A percentile compares a stretch with the other conserved stretches of the same genome.
Evolutionary conservation across 2,113 vertebrate genomes (phyloP).

Genomic region (Colistium nudipinnis): DNA sequence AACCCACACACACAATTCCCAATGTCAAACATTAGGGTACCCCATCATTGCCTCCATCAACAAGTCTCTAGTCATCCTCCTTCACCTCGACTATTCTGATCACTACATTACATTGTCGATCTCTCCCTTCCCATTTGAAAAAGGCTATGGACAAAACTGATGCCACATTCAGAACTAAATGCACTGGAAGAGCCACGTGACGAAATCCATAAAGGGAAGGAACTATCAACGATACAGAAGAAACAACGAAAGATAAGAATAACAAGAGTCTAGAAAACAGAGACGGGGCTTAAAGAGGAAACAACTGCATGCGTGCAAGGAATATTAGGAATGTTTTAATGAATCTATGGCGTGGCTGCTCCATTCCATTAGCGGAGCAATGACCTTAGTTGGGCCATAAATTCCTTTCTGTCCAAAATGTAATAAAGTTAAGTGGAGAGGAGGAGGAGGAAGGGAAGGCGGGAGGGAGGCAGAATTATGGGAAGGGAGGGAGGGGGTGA

Average conservation of each 20-base stretch:
- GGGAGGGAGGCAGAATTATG: conserved; percentile 44
- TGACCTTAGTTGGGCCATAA: conserved; percentile 84
- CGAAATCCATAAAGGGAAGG: conserved; percentile 73
- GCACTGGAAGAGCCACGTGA: conserved; percentile 78
- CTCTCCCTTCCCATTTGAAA: conserved; percentile 63
- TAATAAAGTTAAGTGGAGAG: conserved; percentile 87
- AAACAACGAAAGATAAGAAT: conserved; percentile 17
- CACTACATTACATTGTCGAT: conserved; percentile 84
- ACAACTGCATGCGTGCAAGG: conserved; percentile 72
- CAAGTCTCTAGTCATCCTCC: conserved; percentile 48
- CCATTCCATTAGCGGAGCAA: conserved; percentile 88
- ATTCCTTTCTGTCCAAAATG: conserved; percentile 84
- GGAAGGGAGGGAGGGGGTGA: conserved; percentile 46
- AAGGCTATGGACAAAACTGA: neutral
- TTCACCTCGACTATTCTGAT: conserved; percentile 83
- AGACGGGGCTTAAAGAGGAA: conserved; percentile 73
- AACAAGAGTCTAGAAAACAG: conserved; percentile 21
- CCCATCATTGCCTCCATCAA: conserved; percentile 47
- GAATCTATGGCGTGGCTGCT: conserved; percentile 85
- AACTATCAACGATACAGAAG: conserved; percentile 67
- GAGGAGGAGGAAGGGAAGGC: conserved; percentile 58
- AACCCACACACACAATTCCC: conserved; percentile 40
- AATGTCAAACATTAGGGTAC: conserved; percentile 46
- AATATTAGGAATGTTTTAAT: conserved; percentile 85
- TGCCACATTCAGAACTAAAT: conserved; percentile 23